Conservation (phyloP, 2,888 invertebrate species). For the Hemithea aestivaria region DNA sequence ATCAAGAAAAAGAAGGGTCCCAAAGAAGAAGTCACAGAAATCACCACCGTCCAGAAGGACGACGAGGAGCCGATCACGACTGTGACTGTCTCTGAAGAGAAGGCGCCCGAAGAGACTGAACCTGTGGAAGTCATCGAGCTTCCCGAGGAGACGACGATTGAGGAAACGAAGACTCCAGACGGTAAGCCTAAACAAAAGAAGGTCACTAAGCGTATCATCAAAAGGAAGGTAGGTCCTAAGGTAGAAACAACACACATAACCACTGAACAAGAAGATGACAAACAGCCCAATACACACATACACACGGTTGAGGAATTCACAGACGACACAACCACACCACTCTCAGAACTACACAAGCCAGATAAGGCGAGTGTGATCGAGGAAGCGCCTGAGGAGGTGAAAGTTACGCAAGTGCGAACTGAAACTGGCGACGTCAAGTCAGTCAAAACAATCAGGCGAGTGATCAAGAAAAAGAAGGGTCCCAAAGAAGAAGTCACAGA, state of each 20-base stretch:
- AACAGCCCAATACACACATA: constrained; percentile 55
- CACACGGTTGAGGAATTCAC: constrained; percentile 46
- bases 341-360: constrained; percentile 10
- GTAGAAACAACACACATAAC: constrained; percentile 25
- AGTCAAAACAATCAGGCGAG: constrained; percentile 53
- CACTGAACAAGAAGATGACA: constrained; percentile 61
- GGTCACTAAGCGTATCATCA: constrained; percentile 34
- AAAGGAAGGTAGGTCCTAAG: constrained; percentile 32
- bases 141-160: constrained; percentile 45
- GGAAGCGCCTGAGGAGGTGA: constrained; percentile 24
- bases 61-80: constrained; percentile 27
- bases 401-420: constrained; percentile 14
- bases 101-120: constrained; percentile 21
- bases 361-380: constrained; percentile 34
- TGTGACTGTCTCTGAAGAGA: constrained; percentile 8
- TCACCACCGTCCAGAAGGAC: constrained; percentile 40
- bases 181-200: constrained; percentile 38
- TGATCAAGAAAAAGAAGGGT: constrained; percentile 60
- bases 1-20: constrained; percentile 19
- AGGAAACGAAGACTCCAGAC: constrained; percentile 39
- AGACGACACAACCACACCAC: constrained; percentile 30
- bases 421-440: constrained; percentile 47
- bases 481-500: constrained; percentile 61
- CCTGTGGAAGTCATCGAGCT: constrained; percentile 26
- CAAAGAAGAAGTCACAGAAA: constrained; percentile 9